Base-by-base conservation (phyloP, 2,797 vertebrate genomes). In the Psittacula echo region DNA sequence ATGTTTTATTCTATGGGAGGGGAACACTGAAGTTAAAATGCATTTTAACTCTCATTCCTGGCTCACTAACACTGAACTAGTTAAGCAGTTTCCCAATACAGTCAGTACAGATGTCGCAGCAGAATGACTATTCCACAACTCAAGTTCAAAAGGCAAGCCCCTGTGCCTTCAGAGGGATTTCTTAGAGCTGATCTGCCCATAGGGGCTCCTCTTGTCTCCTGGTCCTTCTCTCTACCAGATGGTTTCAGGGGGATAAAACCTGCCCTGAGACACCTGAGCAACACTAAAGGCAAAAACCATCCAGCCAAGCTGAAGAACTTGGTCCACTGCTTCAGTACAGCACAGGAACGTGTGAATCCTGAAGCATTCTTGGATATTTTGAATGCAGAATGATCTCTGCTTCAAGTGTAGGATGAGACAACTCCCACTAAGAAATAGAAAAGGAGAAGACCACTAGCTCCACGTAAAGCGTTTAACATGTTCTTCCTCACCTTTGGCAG, bases 401-500 rank as follows among this genome's bases (percentile, higher is more conserved):
- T 47, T 14, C 60, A 41, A 44, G 21, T 32, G 30, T 1, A 37
- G 42, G 45, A 32, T 17, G 32, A 30, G 20, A 44, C 13, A 54
- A n/a, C 26, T 53, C 48, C 58, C 37, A 5, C 32, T 29, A 56
- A 23, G 30, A n/a, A 78, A 61, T 12, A 0, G 1, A 72, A 2
- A 11, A 14, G 24, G 10, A 42, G 2, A 30, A 2, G 2, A 87
- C 1, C n/a, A n/a, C 32, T 10, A 45, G 45, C 10, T 61, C 45
- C 42, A n/a, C 22, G 15, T 2, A 30, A 50, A 70, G 8, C 19
- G 29, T 10, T 54, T 32, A 4, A 4, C 6, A n/a, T 5, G 1
- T 5, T 7, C 4, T 2, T 3, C 5, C 9, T 4, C 7, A 10
- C 4, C 7, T 42, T 21, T 15, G 2, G 42, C 10, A 65, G 37